A percentile compares a stretch with the other conserved stretches of the same genome.
Evolutionary conservation across 2,113 vertebrate species (phyloP).

Genomic region (Prolemur simus): DNA sequence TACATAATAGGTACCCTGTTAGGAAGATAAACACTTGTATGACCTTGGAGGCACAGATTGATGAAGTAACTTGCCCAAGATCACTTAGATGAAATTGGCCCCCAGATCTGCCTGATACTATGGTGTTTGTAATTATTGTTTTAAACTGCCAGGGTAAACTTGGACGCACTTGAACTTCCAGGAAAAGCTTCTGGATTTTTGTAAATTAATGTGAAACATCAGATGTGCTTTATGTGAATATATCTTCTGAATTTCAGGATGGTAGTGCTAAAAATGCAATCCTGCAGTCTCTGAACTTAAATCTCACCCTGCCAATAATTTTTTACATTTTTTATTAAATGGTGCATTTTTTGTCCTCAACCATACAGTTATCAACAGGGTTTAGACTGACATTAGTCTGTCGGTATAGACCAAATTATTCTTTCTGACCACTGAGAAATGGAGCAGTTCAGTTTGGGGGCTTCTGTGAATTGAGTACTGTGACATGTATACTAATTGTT

Average conservation of each 20-base stretch:
- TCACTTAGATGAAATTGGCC: constrained; percentile 13
- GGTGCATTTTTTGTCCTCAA: neutral
- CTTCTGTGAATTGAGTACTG: constrained; percentile 3
- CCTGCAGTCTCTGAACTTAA: constrained; percentile 22
- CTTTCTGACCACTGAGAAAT: constrained; percentile 9
- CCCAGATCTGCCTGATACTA: neutral
- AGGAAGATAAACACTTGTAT: neutral
- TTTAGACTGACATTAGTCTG: neutral
- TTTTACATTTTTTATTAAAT: constrained; percentile 41
- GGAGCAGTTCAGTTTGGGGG: neutral
- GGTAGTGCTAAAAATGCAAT: constrained; percentile 11
- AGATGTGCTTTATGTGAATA: neutral
- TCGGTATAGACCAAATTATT: constrained; percentile 24
- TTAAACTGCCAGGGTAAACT: neutral
- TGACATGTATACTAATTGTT: neutral
- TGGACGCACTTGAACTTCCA: constrained; percentile 5
- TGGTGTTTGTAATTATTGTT: neutral
- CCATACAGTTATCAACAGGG: neutral
- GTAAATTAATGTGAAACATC: constrained; percentile 33
- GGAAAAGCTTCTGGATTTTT: constrained; percentile 35
- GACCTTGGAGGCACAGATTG: neutral
- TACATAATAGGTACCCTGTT: neutral
- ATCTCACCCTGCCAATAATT: constrained; percentile 16
- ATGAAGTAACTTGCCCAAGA: neutral
- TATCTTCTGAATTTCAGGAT: constrained; percentile 24